A percentile compares a stretch with the other conserved stretches of the same genome.
These are phyloP conservation scores for Diadumene lineata DNA, from an alignment of 92 coral and sea anemone species.

Conservation along the genomic window DNA sequence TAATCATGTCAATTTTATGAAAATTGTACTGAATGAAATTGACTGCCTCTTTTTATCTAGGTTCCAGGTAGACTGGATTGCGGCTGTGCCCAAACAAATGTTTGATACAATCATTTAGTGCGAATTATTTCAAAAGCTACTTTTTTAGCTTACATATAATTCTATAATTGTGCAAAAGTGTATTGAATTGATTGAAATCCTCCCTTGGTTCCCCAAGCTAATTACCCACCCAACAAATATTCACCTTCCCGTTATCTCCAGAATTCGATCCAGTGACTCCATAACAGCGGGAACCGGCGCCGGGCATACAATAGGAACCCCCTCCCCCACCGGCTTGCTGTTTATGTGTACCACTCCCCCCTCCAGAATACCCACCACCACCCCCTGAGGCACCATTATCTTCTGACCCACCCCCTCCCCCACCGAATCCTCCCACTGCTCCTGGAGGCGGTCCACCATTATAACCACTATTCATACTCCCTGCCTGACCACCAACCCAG, in stretches of 20 bases:
- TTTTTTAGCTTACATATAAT: no score
- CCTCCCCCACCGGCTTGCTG: slow-evolving; percentile 79
- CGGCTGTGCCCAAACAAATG: no score
- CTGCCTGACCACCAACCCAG: slow-evolving; percentile 76
- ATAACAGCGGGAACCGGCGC: slow-evolving; percentile 37
- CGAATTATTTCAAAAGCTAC: no score
- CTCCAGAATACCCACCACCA: slow-evolving; percentile 70
- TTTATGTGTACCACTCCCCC: slow-evolving; percentile 58
- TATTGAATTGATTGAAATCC: no score
- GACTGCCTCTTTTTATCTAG: no score
- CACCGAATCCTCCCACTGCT: slow-evolving; percentile 78
- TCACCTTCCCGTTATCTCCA: slow-evolving; percentile 49
- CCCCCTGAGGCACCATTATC: slow-evolving; percentile 64
- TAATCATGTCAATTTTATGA: no score
- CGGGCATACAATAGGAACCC: slow-evolving; percentile 65
- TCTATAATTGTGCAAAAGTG: no score
- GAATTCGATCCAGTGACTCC: slow-evolving; percentile 55
- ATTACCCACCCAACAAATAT: no score
- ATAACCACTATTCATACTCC: slow-evolving; percentile 61
- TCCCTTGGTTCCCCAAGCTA: no score
- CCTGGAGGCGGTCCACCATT: slow-evolving; percentile 80
- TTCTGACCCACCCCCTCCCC: slow-evolving; percentile 49
- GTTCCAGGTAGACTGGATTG: no score
- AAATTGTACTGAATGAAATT: no score
- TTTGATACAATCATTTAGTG: no score